A percentile compares a stretch with the other conserved stretches of the same genome.
These are phyloP conservation scores for Chaetorhynchus papuensis DNA, from an alignment of 2,113 vertebrate genomes.

Conservation along the genomic window DNA sequence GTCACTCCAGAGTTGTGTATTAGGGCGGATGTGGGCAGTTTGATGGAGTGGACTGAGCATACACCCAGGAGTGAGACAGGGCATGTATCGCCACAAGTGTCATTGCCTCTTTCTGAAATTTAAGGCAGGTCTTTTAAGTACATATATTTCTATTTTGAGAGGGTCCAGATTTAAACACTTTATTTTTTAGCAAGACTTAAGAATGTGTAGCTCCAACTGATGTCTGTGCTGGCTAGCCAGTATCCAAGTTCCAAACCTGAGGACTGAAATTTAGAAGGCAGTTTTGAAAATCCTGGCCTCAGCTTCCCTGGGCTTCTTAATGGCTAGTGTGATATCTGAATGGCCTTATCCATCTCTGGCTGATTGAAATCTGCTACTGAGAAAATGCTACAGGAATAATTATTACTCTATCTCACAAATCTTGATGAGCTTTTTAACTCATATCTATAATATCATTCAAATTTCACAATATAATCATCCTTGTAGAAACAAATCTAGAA, in stretches of 20 bases:
- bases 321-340: neutral
- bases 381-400: neutral
- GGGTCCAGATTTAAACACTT: neutral
- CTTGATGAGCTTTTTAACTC: neutral
- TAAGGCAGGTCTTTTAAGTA: neutral
- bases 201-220: neutral
- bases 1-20: neutral
- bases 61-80: neutral
- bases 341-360: neutral
- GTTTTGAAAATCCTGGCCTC: neutral
- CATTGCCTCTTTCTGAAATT: neutral
- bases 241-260: neutral
- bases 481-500: neutral
- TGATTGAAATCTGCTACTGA: neutral
- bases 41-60: neutral
- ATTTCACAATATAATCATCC: neutral
- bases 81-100: fast-evolving
- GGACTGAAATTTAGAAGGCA: neutral
- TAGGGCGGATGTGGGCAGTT: neutral
- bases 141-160: neutral
- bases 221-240: neutral
- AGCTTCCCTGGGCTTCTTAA: neutral
- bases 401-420: neutral
- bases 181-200: neutral
- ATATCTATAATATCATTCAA: neutral